Conservation (phyloP, 2,888 invertebrate species). For the Drosophila rubida region DNA sequence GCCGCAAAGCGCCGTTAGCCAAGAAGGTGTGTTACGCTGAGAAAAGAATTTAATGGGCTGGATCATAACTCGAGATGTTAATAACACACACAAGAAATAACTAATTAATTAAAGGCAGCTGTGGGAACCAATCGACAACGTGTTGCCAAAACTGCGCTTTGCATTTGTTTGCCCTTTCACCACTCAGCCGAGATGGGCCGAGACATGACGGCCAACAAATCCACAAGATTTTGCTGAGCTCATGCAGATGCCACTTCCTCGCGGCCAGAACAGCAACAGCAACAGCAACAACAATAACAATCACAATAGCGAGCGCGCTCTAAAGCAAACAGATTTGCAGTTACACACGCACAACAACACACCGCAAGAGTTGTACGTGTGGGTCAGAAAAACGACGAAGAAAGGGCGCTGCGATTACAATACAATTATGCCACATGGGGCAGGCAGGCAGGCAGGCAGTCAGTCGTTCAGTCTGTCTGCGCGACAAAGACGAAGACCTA, state of each 20-base stretch:
- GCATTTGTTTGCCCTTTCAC: slow-evolving; percentile 57
- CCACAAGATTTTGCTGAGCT: slow-evolving; percentile 59
- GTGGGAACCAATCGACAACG: slow-evolving; percentile 60
- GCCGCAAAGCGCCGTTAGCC: slow-evolving; percentile 54
- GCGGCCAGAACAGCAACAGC: slow-evolving; percentile 26
- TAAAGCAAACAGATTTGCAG: slow-evolving; percentile 49
- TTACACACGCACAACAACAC: slow-evolving; percentile 45
- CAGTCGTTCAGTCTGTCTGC: no score
- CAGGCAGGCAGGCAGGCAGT: background rate
- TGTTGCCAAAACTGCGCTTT: slow-evolving; percentile 51
- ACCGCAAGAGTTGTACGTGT: slow-evolving; percentile 6
- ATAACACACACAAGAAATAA: slow-evolving; percentile 19
- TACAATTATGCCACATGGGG: slow-evolving; percentile 73
- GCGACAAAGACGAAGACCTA: slow-evolving; percentile 57
- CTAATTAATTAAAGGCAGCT: slow-evolving; percentile 26
- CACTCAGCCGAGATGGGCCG: slow-evolving; percentile 2
- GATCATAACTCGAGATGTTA: slow-evolving; percentile 27
- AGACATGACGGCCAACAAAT: slow-evolving; percentile 63
- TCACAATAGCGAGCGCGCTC: background rate
- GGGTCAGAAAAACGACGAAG: slow-evolving; percentile 38
- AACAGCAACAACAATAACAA: slow-evolving; percentile 20
- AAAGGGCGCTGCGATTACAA: slow-evolving; percentile 58
- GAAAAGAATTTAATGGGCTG: slow-evolving; percentile 57
- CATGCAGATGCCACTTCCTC: slow-evolving; percentile 59
- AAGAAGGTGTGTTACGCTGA: slow-evolving; percentile 64